phyloP scores from a whole-genome alignment of 2,888 invertebrate genomes.

The Apodemia mormo region DNA sequence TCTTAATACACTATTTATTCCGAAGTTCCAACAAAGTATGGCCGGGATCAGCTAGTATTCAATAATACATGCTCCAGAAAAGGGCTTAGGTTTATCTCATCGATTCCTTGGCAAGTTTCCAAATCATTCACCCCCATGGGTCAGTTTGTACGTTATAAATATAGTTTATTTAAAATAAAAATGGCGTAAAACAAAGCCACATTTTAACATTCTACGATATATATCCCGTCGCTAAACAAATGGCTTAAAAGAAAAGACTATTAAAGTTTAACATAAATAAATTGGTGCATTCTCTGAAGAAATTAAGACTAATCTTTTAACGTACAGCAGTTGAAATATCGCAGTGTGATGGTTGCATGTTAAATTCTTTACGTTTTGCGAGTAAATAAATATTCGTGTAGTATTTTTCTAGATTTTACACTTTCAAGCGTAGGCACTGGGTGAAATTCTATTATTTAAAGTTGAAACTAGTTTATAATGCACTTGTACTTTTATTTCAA shows the following conservation, averaged over 20 bases:
- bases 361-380: not conserved
- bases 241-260: not conserved
- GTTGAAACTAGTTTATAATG: too few relatives aligned
- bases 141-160: not conserved
- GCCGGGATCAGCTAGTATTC: too few relatives aligned
- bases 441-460: too few relatives aligned
- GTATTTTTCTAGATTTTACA: not conserved
- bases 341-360: not conserved
- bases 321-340: not conserved
- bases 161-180: not conserved
- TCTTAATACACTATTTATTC: too few relatives aligned
- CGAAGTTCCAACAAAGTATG: too few relatives aligned
- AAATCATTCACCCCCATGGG: too few relatives aligned
- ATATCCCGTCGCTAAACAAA: not conserved
- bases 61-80: too few relatives aligned
- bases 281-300: conserved; percentile 9
- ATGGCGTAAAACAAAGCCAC: not conserved
- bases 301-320: conserved; percentile 10
- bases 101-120: too few relatives aligned
- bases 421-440: too few relatives aligned
- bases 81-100: too few relatives aligned
- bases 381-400: not conserved
- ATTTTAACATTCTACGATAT: not conserved
- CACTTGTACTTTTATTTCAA: too few relatives aligned
- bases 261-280: conserved; percentile 7